A percentile compares a stretch with the other conserved stretches of the same genome.
Evolutionary conservation across 1,140 invertebrate species (phyloP).

Genomic region (Chironomus tepperi): DNA sequence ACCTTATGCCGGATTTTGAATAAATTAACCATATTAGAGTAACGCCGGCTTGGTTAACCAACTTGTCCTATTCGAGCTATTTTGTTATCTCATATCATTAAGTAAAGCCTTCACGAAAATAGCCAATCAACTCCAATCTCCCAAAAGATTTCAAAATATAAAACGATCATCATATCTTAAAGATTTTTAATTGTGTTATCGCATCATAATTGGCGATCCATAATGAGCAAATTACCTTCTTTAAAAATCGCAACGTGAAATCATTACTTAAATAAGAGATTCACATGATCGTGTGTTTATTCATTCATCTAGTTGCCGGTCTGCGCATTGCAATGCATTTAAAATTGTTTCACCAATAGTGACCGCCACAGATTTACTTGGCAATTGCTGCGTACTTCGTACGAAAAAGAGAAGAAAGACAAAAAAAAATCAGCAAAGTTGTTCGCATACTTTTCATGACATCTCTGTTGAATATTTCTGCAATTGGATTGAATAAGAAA

Average conservation of each 20-base stretch:
- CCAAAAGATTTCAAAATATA: too few species aligned
- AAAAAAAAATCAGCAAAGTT: neutral
- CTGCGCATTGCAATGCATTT: neutral
- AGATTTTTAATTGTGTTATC: neutral
- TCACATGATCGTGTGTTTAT: neutral
- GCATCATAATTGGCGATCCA: neutral
- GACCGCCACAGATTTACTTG: too few species aligned
- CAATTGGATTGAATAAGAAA: neutral
- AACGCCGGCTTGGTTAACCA: too few species aligned
- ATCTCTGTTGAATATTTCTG: neutral
- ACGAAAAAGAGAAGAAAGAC: neutral
- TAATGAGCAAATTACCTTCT: neutral
- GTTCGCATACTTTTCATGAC: neutral
- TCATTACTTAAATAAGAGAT: neutral
- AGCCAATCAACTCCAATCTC: too few species aligned
- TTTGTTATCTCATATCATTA: too few species aligned
- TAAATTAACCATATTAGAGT: too few species aligned
- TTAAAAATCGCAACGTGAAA: slow-evolving; percentile 1
- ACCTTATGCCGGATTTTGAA: too few species aligned
- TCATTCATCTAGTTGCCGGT: neutral
- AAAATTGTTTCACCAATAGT: too few species aligned
- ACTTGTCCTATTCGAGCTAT: too few species aligned
- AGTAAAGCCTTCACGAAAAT: too few species aligned
- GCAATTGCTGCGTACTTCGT: neutral
- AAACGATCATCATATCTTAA: too few species aligned